Evolutionary conservation across 2,797 vertebrate species (phyloP), one percentile per base, ranked within the genome.

Genomic region (Tympanoctomys barrerae): DNA sequence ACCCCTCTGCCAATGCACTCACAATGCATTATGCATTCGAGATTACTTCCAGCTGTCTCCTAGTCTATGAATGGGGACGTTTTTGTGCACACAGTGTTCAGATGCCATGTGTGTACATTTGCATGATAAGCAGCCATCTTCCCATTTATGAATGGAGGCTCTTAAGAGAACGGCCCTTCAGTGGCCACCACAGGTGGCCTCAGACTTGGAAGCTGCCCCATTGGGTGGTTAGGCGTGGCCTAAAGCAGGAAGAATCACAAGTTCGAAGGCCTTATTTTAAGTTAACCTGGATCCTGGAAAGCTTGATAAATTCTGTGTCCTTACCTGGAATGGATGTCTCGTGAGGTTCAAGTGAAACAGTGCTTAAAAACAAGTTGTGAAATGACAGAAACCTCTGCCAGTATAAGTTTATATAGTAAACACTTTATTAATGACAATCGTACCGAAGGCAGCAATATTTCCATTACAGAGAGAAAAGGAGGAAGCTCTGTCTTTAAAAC

Each of bases 11-110:
- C 97, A 97, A 96, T 97, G 97, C 97, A 93, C 95, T 97, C 97
- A 97, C 97, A 97, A 97, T 98, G 97, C 96, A 97, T 98, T 97
- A 98, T 98, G 97, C 97, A 97, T 98, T 96, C 73, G 96, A 89
- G 88, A 97, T 96, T 84, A 87, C 96, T 97, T 96, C 97, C 97
- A 98, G 97, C 97, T 98, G 97, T 96, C 97, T 97, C 96, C 89
- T 3, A 5, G 85, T 96, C 97, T 87, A 80, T 97, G 97, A 98
- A 97, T 96, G 97, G 95, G 90, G 91, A 96, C 86, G 66, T 92
- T 79, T 71, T 80, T 83, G 92, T 83, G 82, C 91, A 95, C 90
- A 89, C 75, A 82, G 96, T 86, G 28, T 68, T 97, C 95, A 96
- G 95, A 94, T 33, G 13, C 78, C 0, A 2, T 18, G 80, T 0